Percentiles rank a stretch among this genome's conserved stretches.
Evolutionary conservation across 2,113 vertebrate genomes (phyloP).

Genomic region (Microcebus ravelobensis): DNA sequence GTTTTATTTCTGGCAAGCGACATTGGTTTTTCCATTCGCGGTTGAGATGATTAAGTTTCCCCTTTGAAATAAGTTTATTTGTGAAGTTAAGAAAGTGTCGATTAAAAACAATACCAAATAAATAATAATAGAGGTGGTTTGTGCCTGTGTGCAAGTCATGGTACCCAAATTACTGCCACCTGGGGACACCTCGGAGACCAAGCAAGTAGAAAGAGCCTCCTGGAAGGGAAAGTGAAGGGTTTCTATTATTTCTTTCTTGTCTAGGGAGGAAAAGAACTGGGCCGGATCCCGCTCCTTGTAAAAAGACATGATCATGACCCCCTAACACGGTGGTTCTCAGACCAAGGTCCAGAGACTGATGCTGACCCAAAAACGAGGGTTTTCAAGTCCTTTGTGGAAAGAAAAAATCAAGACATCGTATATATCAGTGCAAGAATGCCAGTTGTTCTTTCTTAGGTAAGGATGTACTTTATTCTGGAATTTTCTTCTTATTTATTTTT

Average conservation of each 20-base stretch:
- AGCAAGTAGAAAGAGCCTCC: not conserved
- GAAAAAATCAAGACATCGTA: not conserved
- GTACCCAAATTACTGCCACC: not conserved
- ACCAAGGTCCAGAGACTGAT: not conserved
- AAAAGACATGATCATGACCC: not conserved
- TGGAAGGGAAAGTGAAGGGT: not conserved
- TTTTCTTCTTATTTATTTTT: not conserved
- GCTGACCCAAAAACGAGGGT: not conserved
- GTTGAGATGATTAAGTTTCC: not conserved
- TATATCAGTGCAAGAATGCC: not conserved
- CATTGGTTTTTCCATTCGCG: not conserved
- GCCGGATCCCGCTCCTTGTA: not conserved
- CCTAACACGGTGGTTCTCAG: not conserved
- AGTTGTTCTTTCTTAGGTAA: conserved; percentile 28
- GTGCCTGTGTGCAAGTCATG: not conserved
- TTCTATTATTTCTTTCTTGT: not conserved
- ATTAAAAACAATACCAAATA: conserved; percentile 22
- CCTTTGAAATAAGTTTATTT: conserved; percentile 49
- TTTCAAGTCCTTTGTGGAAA: conserved; percentile 12
- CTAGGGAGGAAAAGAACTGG: not conserved
- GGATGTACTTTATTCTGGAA: not conserved
- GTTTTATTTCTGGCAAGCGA: not conserved
- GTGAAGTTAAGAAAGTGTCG: conserved; percentile 22
- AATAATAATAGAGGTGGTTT: not conserved
- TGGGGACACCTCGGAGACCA: not conserved